Evolutionary conservation across 2,888 invertebrate species (phyloP), one percentile per base, ranked within the genome.

Genomic region (Zaprionus bogoriensis): DNA sequence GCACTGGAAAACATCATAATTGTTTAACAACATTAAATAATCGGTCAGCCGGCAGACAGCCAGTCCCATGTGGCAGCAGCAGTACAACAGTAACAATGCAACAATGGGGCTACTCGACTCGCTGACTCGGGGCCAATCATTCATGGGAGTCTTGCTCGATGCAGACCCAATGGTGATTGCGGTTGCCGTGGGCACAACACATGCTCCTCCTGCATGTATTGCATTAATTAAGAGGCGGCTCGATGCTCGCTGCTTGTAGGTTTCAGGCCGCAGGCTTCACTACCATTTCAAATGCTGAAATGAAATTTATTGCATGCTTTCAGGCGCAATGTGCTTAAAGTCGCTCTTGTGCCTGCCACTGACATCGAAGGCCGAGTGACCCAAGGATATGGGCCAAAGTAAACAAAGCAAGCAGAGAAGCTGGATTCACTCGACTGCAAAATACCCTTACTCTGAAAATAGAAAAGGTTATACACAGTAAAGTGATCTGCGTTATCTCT

Each of bases 1-100:
- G 67, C 32, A 57, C 50, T 51, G 64, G 74, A 42, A 65, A 71
- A 62, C 61, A 62, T 48, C 60, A 67, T 80, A 67, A 77, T 74
- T 74, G 62, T 39, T 80, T 47, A 46, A 65, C 65, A 61, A 55
- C 46, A 63, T 53, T 69, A 55, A 65, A 69, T 67, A 69, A 66
- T 47, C 41, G 51, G 36, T 38, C 58, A 58, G 41, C 57, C 47
- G 63, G 46, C 73, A 50, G 42, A n/a, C 30, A 36, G 4, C 25
- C 12, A 39, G 25, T 53, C n/a, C n/a, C n/a, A n/a, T n/a, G n/a
- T n/a, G n/a, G n/a, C n/a, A n/a, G n/a, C n/a, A n/a, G n/a, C n/a
- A n/a, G n/a, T n/a, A n/a, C n/a, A n/a, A n/a, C n/a, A n/a, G n/a
- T n/a, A n/a, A n/a, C n/a, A n/a, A n/a, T n/a, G n/a, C n/a, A n/a